Evolutionary conservation across 2,888 invertebrate species (phyloP), one percentile per base, ranked within the genome.

Genomic region (Protodeltote pygarga): DNA sequence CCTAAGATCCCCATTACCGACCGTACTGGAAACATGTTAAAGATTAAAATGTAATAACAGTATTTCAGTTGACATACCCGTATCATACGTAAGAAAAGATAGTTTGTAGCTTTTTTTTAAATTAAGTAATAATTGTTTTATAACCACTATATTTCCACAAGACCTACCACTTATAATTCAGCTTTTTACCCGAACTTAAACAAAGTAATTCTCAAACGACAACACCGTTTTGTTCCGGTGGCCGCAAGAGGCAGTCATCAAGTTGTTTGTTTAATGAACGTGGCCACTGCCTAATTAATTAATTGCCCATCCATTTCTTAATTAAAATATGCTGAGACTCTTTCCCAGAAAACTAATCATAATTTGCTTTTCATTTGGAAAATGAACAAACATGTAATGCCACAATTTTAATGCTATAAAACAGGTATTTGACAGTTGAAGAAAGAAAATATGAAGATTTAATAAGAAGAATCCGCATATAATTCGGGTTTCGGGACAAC

Each of bases 401-500:
- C 24, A 13, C 5, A 29, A 6, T 23, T 6, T 34, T 15, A 11
- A 16, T 5, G 8, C 3, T 9, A 15, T 16, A 11, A 23, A 16
- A 16, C 10, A 21, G 1, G 0, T 15, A 34, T 3, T n/a, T 5
- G 19, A 4, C 2, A 15, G 27, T 3, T 10, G 50, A 59, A 46
- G 11, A 42, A 39, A 46, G 51, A 57, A 62, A 49, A 69, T 32
- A 29, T 5, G 45, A 69, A 50, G 40, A 50, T 3, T 16, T 31
- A 3, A 1, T 6, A 70, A 65, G 81, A 85, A 84, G 77, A 87
- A 81, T 76, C 93, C 95, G 93, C 93, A 94, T 94, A 95, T 94
- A 93, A 94, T 94, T 94, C 96, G 95, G 96, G 97, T 96, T 96
- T 97, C 96, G 95, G 91, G 95, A 94, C 93, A 93, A 94, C 94